Conservation (phyloP, 2,797 vertebrate genomes). For the Gila robusta region DNA sequence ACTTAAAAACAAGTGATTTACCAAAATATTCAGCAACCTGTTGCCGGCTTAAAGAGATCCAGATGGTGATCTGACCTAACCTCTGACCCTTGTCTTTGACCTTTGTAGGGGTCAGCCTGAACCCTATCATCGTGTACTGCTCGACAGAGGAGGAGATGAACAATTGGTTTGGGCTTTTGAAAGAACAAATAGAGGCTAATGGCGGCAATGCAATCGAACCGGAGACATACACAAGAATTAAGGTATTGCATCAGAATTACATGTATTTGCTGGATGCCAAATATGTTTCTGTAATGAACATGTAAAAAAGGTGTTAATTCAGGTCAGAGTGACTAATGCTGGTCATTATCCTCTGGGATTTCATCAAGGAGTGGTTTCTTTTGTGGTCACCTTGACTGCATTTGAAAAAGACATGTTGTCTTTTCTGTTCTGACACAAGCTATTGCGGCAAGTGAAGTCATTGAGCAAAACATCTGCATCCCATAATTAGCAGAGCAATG, state of each 20-base stretch:
- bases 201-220: conserved; percentile 77
- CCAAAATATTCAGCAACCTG: conserved; percentile 43
- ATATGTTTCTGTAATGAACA: conserved; percentile 9
- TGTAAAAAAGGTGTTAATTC: conserved; percentile 57
- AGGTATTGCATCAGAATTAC: conserved; percentile 67
- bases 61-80: conserved; percentile 54
- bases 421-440: conserved; percentile 66
- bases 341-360: conserved; percentile 71
- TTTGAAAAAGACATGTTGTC: conserved; percentile 51
- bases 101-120: conserved; percentile 87
- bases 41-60: conserved; percentile 35
- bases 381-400: conserved; percentile 65
- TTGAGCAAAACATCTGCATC: conserved; percentile 44
- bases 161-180: conserved; percentile 90
- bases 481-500: conserved; percentile 25
- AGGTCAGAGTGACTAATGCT: conserved; percentile 71
- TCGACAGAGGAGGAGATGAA: conserved; percentile 84
- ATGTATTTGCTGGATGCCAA: neutral
- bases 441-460: conserved; percentile 60
- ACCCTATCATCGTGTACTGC: conserved; percentile 91
- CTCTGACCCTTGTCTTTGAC: conserved; percentile 48
- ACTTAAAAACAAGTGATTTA: conserved; percentile 12
- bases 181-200: conserved; percentile 88
- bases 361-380: conserved; percentile 72
- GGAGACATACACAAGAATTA: conserved; percentile 77